Evolutionary conservation across 2,888 invertebrate species (phyloP).

Genomic region (Athalia circularis): DNA sequence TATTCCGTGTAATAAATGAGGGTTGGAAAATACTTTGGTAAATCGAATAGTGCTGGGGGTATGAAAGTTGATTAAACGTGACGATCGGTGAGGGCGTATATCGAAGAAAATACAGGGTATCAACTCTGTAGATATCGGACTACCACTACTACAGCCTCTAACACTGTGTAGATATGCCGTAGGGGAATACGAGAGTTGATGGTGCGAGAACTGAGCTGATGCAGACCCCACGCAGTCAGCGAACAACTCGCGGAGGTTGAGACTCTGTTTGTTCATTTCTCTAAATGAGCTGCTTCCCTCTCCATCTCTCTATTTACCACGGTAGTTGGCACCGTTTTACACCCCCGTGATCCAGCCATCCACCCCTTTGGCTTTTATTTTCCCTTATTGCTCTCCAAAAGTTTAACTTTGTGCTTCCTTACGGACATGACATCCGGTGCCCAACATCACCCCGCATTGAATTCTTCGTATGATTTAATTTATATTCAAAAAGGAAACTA

Average conservation of each 20-base stretch:
- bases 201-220: constrained; percentile 14
- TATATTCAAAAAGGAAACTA: constrained; percentile 9
- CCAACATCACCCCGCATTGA: background rate
- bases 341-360: constrained; percentile 26
- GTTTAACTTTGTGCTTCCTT: constrained; percentile 33
- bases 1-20: background rate
- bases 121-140: too few relatives aligned
- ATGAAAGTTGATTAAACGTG: constrained; percentile 56
- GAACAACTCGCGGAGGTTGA: constrained; percentile 10
- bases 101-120: background rate
- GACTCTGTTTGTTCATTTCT: constrained; percentile 54
- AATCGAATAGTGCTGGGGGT: constrained; percentile 53
- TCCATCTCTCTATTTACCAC: constrained; percentile 52
- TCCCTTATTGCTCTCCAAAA: constrained; percentile 39
- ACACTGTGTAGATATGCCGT: background rate
- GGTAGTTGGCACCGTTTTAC: constrained; percentile 34
- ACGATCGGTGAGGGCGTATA: background rate
- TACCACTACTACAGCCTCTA: too few relatives aligned
- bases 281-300: constrained; percentile 54
- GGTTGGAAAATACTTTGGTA: constrained; percentile 43
- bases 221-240: constrained; percentile 40
- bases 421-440: constrained; percentile 1
- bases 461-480: background rate
- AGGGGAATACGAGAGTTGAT: background rate
- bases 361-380: constrained; percentile 26